Evolutionary conservation across 2,797 vertebrate genomes (phyloP), one percentile per base, ranked within the genome.

Genomic region (Acridotheres tristis): DNA sequence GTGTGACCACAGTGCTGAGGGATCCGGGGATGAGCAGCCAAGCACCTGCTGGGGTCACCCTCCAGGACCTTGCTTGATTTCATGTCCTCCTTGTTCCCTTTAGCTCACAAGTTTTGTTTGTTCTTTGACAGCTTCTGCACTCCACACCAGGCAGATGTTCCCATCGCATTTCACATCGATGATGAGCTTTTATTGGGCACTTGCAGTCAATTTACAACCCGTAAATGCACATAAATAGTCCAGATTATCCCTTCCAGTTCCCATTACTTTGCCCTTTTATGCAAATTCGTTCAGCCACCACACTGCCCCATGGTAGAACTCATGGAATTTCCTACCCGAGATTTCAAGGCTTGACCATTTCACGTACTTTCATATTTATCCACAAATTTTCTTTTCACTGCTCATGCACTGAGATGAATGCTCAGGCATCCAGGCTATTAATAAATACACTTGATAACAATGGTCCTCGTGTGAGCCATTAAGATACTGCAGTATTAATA

Each of bases 371-470:
- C 43, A 27, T 92, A 93, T 86, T 91, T 95, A 79, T 93, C 66
- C 88, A 95, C 82, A 63, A 15, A 67, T 93, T 92, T 85, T 83
- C 48, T 90, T 90, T 85, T 81, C 76, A 45, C 65, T 85, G 57
- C 50, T 40, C 54, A 13, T 57, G 32, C 21, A 73, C 21, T 85
- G 78, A 79, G 88, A 93, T 21, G 34, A 92, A 89, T 79, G 59
- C 36, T 78, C 66, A 81, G 78, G 65, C 93, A 62, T 82, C 55
- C 11, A 11, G 51, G 79, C 91, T 94, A 91, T 94, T 96, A 96
- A 96, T 96, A 94, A 96, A 80, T 88, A 48, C 55, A 75, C 79
- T 96, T 91, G 77, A 85, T 95, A 88, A 83, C 88, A 94, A 83
- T 65, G 74, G 78, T 93, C 84, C 86, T 94, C 62, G 7, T 94